A percentile compares a stretch with the other conserved stretches of the same genome.
These are phyloP conservation scores for Leucania comma DNA, from an alignment of 2,888 invertebrate genomes.

Conservation along the genomic window DNA sequence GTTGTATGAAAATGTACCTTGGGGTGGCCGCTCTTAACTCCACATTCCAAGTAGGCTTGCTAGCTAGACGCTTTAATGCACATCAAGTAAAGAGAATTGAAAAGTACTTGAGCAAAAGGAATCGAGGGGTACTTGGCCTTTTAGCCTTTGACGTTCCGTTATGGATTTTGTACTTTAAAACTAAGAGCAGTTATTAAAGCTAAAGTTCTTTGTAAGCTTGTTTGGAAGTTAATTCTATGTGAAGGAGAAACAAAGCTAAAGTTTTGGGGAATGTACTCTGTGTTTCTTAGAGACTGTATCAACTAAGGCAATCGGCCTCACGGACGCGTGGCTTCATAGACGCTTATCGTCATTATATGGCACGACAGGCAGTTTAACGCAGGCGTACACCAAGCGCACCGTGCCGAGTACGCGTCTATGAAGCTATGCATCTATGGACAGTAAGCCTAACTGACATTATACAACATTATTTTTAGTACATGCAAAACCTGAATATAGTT, in stretches of 20 bases:
- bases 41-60: not conserved
- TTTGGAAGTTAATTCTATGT: not conserved
- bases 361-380: too few relatives aligned
- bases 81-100: not conserved
- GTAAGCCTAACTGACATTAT: too few relatives aligned
- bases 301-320: too few relatives aligned
- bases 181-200: not conserved
- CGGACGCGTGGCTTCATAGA: too few relatives aligned
- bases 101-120: constrained; percentile 4
- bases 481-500: too few relatives aligned
- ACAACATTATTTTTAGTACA: too few relatives aligned
- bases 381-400: too few relatives aligned
- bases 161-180: constrained; percentile 11
- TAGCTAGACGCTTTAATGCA: not conserved
- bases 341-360: too few relatives aligned
- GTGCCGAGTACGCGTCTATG: too few relatives aligned
- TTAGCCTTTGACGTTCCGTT: constrained; percentile 11
- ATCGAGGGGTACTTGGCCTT: constrained; percentile 1
- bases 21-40: too few relatives aligned
- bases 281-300: not conserved
- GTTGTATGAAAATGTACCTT: too few relatives aligned
- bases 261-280: not conserved
- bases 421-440: too few relatives aligned
- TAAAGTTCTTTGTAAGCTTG: not conserved
- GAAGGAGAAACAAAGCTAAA: not conserved